A percentile compares a stretch with the other conserved stretches of the same genome.
phyloP scores from a whole-genome alignment of 2,113 vertebrate species.

The Ophthalmolycus amberensis region DNA sequence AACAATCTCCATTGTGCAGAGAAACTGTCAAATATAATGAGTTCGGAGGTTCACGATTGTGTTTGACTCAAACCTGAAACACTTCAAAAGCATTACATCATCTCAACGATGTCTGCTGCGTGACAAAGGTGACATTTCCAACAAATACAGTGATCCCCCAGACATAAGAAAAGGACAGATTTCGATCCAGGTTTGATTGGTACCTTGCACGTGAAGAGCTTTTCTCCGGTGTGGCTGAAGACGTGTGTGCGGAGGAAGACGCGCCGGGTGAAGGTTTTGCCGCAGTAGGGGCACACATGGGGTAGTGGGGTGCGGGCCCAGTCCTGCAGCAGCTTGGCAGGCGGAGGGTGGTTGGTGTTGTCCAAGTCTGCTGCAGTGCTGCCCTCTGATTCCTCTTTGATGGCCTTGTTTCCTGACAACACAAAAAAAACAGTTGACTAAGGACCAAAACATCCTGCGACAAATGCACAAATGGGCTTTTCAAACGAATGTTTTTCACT shows the following conservation, averaged over 20 bases:
- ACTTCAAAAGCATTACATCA: slow-evolving; percentile 66
- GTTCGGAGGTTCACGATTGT: slow-evolving; percentile 7
- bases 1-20: slow-evolving; percentile 25
- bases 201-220: slow-evolving; percentile 89
- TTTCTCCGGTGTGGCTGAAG: slow-evolving; percentile 90
- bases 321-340: slow-evolving; percentile 83
- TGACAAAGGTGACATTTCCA: slow-evolving; percentile 41
- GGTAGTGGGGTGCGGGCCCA: slow-evolving; percentile 85
- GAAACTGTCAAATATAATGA: slow-evolving; percentile 56
- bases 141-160: slow-evolving; percentile 44
- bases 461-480: neutral
- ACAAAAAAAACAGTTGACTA: neutral
- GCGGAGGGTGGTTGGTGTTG: slow-evolving; percentile 78
- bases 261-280: slow-evolving; percentile 91
- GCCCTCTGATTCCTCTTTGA: slow-evolving; percentile 58
- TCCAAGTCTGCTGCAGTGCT: slow-evolving; percentile 32
- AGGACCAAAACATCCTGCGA: neutral
- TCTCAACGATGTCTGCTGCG: slow-evolving; percentile 34
- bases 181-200: neutral
- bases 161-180: slow-evolving; percentile 17
- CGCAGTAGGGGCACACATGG: slow-evolving; percentile 91
- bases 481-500: neutral
- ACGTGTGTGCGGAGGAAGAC: slow-evolving; percentile 92
- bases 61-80: slow-evolving; percentile 27
- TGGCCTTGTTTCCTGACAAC: slow-evolving; percentile 58